These are phyloP conservation scores for Syngnathus scovelli DNA, from an alignment of 2,113 vertebrate genomes.

Conservation along the genomic window DNA sequence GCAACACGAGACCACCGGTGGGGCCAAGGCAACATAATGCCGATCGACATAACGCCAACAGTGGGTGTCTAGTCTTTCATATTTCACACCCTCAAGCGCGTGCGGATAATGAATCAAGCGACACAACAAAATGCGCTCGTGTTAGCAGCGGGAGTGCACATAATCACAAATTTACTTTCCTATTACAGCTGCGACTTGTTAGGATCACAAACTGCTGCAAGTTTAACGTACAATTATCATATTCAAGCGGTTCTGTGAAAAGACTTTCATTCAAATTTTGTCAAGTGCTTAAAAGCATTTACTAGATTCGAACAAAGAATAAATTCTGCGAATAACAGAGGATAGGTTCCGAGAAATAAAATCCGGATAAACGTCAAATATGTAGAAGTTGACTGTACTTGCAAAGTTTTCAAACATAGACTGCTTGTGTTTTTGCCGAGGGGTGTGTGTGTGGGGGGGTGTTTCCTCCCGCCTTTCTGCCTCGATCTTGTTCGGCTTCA, in stretches of 20 bases:
- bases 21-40: conserved; percentile 16
- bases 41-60: conserved; percentile 14
- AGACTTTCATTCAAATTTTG: too few relatives aligned
- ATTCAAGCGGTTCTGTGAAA: too few relatives aligned
- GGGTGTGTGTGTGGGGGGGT: not conserved
- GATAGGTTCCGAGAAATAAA: not conserved
- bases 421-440: not conserved
- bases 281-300: too few relatives aligned
- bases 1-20: conserved; percentile 9
- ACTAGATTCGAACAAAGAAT: too few relatives aligned
- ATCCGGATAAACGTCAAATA: not conserved
- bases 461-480: not conserved
- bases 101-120: not conserved
- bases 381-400: not conserved
- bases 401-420: not conserved
- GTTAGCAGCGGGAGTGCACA: not conserved
- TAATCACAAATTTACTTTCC: not conserved
- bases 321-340: too few relatives aligned
- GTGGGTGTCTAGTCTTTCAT: conserved; percentile 7
- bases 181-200: not conserved
- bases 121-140: not conserved
- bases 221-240: not conserved
- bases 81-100: not conserved
- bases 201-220: not conserved
- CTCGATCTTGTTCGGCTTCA: not conserved